Conservation (phyloP, 35 echinoderm and acorn worm genomes). For the Holothuria glaberrima region DNA sequence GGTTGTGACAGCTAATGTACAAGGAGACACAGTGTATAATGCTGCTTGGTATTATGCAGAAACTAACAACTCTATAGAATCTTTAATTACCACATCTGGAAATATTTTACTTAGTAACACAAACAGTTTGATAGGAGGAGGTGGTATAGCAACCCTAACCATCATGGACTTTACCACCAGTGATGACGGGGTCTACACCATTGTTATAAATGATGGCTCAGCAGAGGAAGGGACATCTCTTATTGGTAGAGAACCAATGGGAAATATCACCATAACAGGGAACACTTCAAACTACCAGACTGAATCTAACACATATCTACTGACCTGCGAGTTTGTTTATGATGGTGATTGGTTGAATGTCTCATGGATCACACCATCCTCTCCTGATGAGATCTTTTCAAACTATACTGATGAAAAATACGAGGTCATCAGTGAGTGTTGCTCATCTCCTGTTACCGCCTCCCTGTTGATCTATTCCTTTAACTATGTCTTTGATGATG, state of each 20-base stretch:
- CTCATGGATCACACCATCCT: neutral
- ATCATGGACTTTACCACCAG: neutral
- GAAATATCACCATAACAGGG: neutral
- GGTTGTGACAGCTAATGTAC: neutral
- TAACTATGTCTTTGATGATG: neutral
- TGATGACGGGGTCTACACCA: neutral
- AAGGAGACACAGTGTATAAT: neutral
- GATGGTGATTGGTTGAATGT: constrained; percentile 1
- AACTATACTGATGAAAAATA: constrained; percentile 3
- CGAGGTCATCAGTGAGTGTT: neutral
- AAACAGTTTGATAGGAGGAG: neutral
- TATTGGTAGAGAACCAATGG: neutral
- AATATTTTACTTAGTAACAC: neutral
- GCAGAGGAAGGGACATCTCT: neutral
- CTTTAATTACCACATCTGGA: neutral
- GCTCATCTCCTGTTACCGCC: neutral
- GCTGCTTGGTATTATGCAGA: neutral
- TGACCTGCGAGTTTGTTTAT: neutral
- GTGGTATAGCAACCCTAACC: constrained; percentile 17
- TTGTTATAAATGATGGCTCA: neutral
- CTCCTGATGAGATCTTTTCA: neutral
- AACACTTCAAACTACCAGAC: neutral
- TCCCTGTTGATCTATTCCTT: constrained; percentile 5
- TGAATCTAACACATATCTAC: neutral
- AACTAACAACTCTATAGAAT: neutral